Percentiles rank a stretch among this genome's conserved stretches.
These are phyloP conservation scores for Karalla daura DNA, from an alignment of 2,797 vertebrate species.

Conservation along the genomic window DNA sequence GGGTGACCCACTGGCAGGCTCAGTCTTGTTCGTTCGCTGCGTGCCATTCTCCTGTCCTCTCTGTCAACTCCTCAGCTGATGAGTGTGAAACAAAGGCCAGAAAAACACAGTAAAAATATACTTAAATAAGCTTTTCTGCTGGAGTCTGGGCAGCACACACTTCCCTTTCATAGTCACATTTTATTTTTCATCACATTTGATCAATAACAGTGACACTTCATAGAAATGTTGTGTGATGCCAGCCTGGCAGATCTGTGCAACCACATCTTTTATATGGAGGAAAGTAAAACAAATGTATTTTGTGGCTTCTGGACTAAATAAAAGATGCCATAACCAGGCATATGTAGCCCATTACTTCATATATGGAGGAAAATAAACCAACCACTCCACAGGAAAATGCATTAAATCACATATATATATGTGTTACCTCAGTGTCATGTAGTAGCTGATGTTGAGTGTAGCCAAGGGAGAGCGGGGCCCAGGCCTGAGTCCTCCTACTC, in stretches of 20 bases:
- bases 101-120: no score
- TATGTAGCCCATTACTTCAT: neutral
- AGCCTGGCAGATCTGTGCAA: neutral
- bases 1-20: no score
- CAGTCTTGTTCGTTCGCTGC: no score
- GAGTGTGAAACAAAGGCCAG: no score
- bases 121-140: no score
- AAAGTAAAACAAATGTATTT: neutral
- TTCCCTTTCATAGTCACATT: neutral
- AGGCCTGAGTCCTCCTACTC: slow-evolving; percentile 19
- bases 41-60: no score
- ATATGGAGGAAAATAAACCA: neutral
- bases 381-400: neutral
- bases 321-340: neutral
- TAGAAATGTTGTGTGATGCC: neutral
- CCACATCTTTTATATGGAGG: neutral
- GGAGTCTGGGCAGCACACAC: neutral
- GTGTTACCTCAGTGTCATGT: neutral
- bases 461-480: slow-evolving; percentile 3
- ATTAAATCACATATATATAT: neutral
- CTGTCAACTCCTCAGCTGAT: no score
- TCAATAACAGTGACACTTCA: neutral
- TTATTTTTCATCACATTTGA: neutral
- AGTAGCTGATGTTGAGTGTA: slow-evolving; percentile 7
- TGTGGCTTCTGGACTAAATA: neutral